phyloP scores from a whole-genome alignment of 2,797 vertebrate genomes.

The Tachyglossus aculeatus region DNA sequence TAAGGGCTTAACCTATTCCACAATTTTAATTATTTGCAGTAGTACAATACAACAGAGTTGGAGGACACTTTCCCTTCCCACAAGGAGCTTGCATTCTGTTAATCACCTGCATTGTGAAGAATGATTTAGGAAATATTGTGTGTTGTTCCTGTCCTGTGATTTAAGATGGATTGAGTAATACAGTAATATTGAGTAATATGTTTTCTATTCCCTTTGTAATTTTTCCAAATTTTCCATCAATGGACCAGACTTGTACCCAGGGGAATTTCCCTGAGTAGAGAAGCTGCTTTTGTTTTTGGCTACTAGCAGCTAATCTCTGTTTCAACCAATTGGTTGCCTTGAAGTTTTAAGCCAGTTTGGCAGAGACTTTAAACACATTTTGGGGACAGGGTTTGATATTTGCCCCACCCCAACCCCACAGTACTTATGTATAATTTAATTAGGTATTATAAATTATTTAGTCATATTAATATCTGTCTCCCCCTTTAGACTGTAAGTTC shows the following conservation, averaged over 20 bases:
- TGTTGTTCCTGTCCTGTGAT: neutral
- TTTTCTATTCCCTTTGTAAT: neutral
- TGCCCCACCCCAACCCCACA: no score
- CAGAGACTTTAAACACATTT: conserved; percentile 57
- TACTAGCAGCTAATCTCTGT: conserved; percentile 47
- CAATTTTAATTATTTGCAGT: no score
- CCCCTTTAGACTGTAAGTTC: no score
- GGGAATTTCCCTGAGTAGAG: conserved; percentile 18
- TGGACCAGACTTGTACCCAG: conserved; percentile 23
- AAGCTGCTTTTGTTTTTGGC: conserved; percentile 45
- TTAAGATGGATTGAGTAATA: neutral
- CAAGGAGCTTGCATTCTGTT: no score
- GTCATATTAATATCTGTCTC: no score
- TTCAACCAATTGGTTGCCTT: conserved; percentile 56
- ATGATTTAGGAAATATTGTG: no score
- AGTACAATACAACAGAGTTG: no score
- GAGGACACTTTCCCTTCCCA: no score
- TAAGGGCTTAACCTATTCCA: no score
- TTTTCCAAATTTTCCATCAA: neutral
- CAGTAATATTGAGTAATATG: neutral
- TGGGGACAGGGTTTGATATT: conserved; percentile 32
- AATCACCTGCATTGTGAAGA: no score
- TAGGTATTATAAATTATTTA: no score
- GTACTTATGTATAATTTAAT: no score
- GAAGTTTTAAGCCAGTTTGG: conserved; percentile 51